Conservation (phyloP, 2,888 invertebrate genomes). For the Euclidia mi region DNA sequence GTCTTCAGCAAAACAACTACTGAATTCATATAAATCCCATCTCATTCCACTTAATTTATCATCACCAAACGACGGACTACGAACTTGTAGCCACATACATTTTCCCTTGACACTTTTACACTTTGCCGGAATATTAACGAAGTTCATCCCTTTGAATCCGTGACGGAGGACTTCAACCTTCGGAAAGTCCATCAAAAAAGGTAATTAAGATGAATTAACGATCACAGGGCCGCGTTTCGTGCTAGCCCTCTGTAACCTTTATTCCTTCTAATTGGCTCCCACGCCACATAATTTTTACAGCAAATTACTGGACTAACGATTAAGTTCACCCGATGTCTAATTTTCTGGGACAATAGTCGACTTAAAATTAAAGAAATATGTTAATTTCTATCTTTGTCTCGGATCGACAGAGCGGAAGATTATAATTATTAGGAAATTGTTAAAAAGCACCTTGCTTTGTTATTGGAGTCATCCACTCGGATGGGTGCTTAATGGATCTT, state of each 20-base stretch:
- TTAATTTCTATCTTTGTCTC: constrained; percentile 85
- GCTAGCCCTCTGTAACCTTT: constrained; percentile 58
- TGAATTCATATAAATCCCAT: constrained; percentile 24
- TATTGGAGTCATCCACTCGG: constrained; percentile 63
- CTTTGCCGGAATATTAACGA: constrained; percentile 68
- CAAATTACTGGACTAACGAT: constrained; percentile 80
- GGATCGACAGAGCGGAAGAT: constrained; percentile 84
- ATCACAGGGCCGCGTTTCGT: constrained; percentile 67
- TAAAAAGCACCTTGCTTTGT: constrained; percentile 73
- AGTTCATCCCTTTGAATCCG: constrained; percentile 64
- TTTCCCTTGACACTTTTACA: constrained; percentile 57
- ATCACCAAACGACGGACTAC: constrained; percentile 26
- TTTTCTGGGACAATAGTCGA: constrained; percentile 86
- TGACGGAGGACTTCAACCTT: constrained; percentile 61
- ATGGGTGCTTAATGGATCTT: constrained; percentile 65
- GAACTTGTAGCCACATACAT: constrained; percentile 26
- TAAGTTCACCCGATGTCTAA: constrained; percentile 81
- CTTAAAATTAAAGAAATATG: constrained; percentile 86
- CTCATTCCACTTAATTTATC: constrained; percentile 41
- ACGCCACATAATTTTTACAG: constrained; percentile 80
- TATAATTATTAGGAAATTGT: constrained; percentile 86
- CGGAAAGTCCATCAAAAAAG: constrained; percentile 72
- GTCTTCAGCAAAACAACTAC: not conserved
- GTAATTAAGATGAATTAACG: constrained; percentile 82
- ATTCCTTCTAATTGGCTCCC: constrained; percentile 76